These are phyloP conservation scores for Solen grandis DNA, from an alignment of 1,140 invertebrate genomes.

Conservation along the genomic window DNA sequence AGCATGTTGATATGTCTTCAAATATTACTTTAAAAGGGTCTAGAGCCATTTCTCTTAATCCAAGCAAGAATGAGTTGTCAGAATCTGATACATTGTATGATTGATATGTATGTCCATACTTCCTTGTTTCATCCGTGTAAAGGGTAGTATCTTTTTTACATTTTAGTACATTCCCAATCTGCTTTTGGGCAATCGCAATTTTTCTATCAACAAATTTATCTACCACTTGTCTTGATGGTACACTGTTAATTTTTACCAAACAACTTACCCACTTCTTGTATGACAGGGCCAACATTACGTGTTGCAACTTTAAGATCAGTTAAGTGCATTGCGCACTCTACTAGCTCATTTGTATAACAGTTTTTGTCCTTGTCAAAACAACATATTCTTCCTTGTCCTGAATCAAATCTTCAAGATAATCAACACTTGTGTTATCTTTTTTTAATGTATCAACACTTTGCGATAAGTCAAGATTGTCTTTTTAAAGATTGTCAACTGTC, in stretches of 20 bases:
- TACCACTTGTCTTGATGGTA: conserved; percentile 27
- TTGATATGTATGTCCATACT: conserved; percentile 50
- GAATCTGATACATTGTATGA: conserved; percentile 31
- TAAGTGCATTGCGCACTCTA: conserved; percentile 13
- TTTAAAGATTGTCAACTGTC: background rate
- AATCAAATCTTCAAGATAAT: background rate
- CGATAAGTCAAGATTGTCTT: background rate
- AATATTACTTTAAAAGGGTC: conserved; percentile 49
- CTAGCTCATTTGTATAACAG: conserved; percentile 1
- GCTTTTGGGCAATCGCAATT: conserved; percentile 35
- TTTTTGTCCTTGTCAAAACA: background rate
- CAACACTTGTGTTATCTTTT: background rate
- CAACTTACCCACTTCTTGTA: conserved; percentile 46
- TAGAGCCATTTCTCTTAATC: conserved; percentile 52
- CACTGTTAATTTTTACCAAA: conserved; percentile 33
- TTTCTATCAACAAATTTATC: conserved; percentile 40
- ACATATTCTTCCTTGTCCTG: background rate
- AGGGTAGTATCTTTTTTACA: conserved; percentile 60
- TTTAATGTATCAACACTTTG: conserved; percentile 4
- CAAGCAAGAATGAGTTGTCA: conserved; percentile 50
- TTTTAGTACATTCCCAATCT: conserved; percentile 19
- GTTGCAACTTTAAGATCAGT: conserved; percentile 2
- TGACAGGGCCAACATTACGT: conserved; percentile 37
- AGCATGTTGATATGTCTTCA: conserved; percentile 23
- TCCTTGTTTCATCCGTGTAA: no score